These are phyloP conservation scores for Saxicola maurus DNA, from an alignment of 2,797 vertebrate genomes.

Conservation along the genomic window DNA sequence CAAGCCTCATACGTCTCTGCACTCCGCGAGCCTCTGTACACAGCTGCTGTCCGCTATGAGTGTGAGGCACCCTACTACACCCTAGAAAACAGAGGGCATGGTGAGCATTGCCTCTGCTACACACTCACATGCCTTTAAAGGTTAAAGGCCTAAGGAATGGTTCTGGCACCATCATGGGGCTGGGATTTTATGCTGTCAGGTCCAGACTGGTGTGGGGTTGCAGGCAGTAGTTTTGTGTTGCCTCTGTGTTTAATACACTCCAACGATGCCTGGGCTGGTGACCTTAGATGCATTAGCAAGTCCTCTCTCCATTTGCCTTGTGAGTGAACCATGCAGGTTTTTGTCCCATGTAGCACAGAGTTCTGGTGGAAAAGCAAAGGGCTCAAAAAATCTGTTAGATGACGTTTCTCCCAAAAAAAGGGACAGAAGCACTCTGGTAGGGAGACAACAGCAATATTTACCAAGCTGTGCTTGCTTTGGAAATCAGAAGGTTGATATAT, in stretches of 20 bases:
- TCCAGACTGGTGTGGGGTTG: not conserved
- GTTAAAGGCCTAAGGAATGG: not conserved
- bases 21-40: slow-evolving; percentile 61
- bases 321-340: not conserved
- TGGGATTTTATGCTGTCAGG: not conserved
- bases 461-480: not conserved
- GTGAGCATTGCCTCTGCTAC: slow-evolving; percentile 35
- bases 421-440: not conserved
- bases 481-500: not conserved
- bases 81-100: slow-evolving; percentile 58
- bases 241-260: not conserved
- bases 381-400: not conserved
- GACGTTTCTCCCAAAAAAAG: not conserved
- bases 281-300: not conserved
- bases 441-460: not conserved
- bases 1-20: not conserved
- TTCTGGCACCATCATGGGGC: rapidly evolving
- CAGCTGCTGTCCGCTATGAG: slow-evolving; percentile 66
- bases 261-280: not conserved
- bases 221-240: not conserved
- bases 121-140: not conserved
- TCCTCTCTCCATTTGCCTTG: not conserved
- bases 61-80: slow-evolving; percentile 81
- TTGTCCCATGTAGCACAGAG: not conserved
- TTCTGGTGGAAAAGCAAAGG: not conserved